Evolutionary conservation across 2,797 vertebrate genomes (phyloP).

Genomic region (Malurus splendens): DNA sequence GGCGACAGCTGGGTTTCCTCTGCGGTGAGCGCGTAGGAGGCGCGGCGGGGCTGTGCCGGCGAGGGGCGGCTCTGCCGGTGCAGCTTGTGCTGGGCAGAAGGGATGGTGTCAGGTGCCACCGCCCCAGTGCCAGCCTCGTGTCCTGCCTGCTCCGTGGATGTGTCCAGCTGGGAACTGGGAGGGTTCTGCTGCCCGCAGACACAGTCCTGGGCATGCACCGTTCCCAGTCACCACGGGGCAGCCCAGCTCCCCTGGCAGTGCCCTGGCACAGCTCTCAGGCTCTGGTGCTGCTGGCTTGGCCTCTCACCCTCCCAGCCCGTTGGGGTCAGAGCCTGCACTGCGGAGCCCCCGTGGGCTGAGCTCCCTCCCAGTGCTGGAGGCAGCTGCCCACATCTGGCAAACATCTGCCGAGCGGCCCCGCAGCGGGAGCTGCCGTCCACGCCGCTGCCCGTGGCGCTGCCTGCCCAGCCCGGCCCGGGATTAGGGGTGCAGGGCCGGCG

Average conservation of each 20-base stretch:
- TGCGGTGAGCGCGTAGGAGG: not conserved
- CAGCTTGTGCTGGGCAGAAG: not conserved
- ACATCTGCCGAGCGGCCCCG: not conserved
- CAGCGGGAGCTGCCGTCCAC: not conserved
- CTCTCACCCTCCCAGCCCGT: not conserved
- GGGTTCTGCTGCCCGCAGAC: not conserved
- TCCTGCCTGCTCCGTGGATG: accelerated
- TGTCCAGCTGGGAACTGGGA: accelerated
- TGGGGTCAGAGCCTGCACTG: accelerated
- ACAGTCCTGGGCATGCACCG: accelerated
- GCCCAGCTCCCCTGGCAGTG: accelerated
- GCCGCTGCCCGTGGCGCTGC: not conserved
- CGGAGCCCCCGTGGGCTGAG: not conserved
- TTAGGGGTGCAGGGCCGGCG: constrained; percentile 44
- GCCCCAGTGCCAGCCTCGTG: accelerated
- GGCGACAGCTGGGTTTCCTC: not conserved
- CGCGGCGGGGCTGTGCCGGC: not conserved
- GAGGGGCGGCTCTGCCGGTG: not conserved
- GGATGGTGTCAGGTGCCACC: not conserved
- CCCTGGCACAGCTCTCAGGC: not conserved
- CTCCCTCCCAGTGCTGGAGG: not conserved
- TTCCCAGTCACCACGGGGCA: not conserved
- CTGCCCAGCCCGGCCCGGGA: constrained; percentile 13
- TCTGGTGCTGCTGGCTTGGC: accelerated
- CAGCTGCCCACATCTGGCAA: constrained; percentile 35